These are phyloP conservation scores for Patella ulyssiponensis DNA, from an alignment of 2,888 invertebrate species.

Conservation along the genomic window DNA sequence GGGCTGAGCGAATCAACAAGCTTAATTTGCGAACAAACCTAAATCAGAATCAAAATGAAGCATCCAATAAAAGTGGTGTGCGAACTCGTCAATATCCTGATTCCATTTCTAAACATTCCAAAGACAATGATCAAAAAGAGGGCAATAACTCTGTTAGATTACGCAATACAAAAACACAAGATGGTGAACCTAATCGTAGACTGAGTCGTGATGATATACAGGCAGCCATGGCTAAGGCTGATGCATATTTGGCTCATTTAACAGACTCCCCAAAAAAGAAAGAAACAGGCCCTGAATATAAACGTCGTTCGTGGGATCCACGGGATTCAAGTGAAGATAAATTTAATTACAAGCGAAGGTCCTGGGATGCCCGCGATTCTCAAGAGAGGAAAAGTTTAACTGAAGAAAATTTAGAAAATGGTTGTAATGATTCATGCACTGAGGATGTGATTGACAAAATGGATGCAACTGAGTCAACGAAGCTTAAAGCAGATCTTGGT, in stretches of 20 bases:
- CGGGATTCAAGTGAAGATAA: constrained; percentile 42
- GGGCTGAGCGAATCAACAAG: not conserved
- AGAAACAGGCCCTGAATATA: constrained; percentile 29
- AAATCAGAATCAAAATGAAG: constrained; percentile 8
- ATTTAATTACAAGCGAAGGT: constrained; percentile 33
- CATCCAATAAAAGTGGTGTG: not conserved
- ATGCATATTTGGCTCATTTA: constrained; percentile 52
- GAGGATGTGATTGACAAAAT: constrained; percentile 34
- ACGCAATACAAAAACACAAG: constrained; percentile 20
- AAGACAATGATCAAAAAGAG: constrained; percentile 9
- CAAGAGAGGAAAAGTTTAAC: not conserved
- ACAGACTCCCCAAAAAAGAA: constrained; percentile 41
- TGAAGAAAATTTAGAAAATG: constrained; percentile 16
- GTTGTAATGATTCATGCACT: constrained; percentile 27
- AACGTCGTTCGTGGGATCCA: constrained; percentile 31
- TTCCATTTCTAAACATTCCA: constrained; percentile 34
- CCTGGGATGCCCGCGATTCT: constrained; percentile 32
- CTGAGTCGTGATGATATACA: constrained; percentile 61
- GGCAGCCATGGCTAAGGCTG: constrained; percentile 57
- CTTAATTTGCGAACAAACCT: not conserved
- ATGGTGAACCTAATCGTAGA: constrained; percentile 42
- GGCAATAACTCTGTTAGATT: not conserved
- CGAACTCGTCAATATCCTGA: constrained; percentile 13
- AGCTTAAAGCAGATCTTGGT: constrained; percentile 8
- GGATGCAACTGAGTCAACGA: constrained; percentile 17